Base-by-base conservation (phyloP, 2,888 invertebrate genomes). In the Thysanoteuthis rhombus region DNA sequence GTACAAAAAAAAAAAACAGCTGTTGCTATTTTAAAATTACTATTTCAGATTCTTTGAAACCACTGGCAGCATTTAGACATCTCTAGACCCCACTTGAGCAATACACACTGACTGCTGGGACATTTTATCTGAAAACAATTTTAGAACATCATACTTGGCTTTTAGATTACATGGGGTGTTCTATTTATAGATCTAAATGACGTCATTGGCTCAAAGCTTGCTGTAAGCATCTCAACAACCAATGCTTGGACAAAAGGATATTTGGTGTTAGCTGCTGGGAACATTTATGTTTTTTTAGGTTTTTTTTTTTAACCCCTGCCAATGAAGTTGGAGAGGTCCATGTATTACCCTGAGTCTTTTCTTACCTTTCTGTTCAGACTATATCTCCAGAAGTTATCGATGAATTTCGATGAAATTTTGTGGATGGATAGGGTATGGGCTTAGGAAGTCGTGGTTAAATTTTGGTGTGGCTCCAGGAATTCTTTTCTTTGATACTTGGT, bases 171-270 rank as follows among this genome's bases (percentile, higher is more conserved):
- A 75, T 75, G 36, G 75, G n/a, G 75, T 36, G 19, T 75, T 3
- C n/a, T 75, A 75, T 75, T 75, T n/a, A 75, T 75, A 75, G 75
- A 75, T 75, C n/a, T n/a, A n/a, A 75, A 75, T 75, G 75, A 75
- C 75, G 75, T 75, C 75, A 75, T 75, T 1, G 32, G 75, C 75
- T 75, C 10, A 75, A 75, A 75, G n/a, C 19, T 36, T 75, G 75
- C n/a, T 75, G 75, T 75, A 75, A 75, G n/a, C 75, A 75, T 75
- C n/a, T n/a, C n/a, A 52, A 52, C 25, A 12, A n/a, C n/a, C 75
- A n/a, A 12, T 75, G 8, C 4, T 75, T 52, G 22, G 25, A 22
- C 5, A 52, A 52, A 52, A 6, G 52, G 25, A 52, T 6, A 6
- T 52, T 22, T 52, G 52, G 52, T 47, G 22, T 3, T 47, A 47